phyloP scores from a whole-genome alignment of 1,140 invertebrate species.

The Chelonus insularis region DNA sequence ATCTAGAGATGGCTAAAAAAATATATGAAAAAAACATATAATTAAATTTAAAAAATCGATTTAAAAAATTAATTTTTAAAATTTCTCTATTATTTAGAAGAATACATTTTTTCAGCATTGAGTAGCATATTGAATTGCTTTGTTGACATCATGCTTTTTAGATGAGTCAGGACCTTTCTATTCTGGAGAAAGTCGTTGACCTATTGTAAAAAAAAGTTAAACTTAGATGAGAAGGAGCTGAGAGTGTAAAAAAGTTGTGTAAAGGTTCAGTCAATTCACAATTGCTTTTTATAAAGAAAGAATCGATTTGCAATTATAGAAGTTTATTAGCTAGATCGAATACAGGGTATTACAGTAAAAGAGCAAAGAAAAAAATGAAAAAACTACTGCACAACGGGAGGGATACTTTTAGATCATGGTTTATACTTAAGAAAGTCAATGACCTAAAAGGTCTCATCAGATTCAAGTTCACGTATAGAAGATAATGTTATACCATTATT shows the following conservation, averaged over 20 bases:
- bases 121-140: too few relatives aligned
- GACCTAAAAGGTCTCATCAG: conserved; percentile 4
- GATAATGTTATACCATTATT: too few relatives aligned
- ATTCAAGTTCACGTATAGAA: conserved; percentile 1
- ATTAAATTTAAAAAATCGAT: too few relatives aligned
- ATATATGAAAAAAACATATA: too few relatives aligned
- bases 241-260: conserved; percentile 8
- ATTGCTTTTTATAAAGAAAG: neutral
- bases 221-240: neutral
- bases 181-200: conserved; percentile 34
- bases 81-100: too few relatives aligned
- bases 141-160: neutral
- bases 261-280: conserved; percentile 2
- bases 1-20: too few relatives aligned
- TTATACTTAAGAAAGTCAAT: neutral
- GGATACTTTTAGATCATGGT: neutral
- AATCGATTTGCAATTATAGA: conserved; percentile 5
- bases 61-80: too few relatives aligned
- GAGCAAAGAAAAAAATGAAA: conserved; percentile 8
- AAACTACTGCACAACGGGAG: conserved; percentile 1
- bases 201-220: conserved; percentile 3
- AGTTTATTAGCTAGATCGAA: conserved; percentile 1
- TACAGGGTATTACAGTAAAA: neutral
- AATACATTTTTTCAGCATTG: too few relatives aligned
- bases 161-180: conserved; percentile 28